Base-by-base conservation (phyloP, 1,140 invertebrate genomes). In the Chrysopa pallens region DNA sequence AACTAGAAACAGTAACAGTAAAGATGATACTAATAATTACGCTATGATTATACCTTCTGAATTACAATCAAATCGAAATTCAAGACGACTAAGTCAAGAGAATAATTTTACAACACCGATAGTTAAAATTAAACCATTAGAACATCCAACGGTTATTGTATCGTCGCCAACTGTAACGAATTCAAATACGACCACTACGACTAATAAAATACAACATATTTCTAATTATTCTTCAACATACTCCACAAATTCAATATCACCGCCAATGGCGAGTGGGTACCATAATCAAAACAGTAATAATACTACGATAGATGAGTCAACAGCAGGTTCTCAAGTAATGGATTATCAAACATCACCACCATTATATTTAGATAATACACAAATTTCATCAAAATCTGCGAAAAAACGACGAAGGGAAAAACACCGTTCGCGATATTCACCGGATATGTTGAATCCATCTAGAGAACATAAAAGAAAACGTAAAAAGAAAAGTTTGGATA, bases 401-500 rank as follows among this genome's bases (percentile, higher is more conserved):
- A 78, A 78, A 48, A 78, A 78, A 49, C 61, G 76, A 13, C 64
- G 75, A 36, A 69, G 77, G 54, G 76, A 80, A 48, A 80, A 80
- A 48, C 76, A 80, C 50, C 66, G 71, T 41, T 73, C 69, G 45
- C 64, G 75, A 15, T 78, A 79, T 55, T 78, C 75, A 0, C 76
- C 76, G 1, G 76, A 79, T 53, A 58, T 68, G 9, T 59, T 71
- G 43, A 68, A 65, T 1, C 64, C 67, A 17, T 67, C 58, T 1
- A 77, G 74, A 48, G 71, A 75, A 27, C 76, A 79, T 46, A 80
- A 81, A 56, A 67, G 76, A 8, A 81, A 80, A 50, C 61, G 72
- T 31, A 76, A 79, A 59, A 78, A 82, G 63, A 82, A 80, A 58
- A 77, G 70, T 44, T 64, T 79, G 23, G 77, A 84, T 53, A 56